Conservation (phyloP, 2,113 vertebrate genomes). For the Oophaga pumilio region DNA sequence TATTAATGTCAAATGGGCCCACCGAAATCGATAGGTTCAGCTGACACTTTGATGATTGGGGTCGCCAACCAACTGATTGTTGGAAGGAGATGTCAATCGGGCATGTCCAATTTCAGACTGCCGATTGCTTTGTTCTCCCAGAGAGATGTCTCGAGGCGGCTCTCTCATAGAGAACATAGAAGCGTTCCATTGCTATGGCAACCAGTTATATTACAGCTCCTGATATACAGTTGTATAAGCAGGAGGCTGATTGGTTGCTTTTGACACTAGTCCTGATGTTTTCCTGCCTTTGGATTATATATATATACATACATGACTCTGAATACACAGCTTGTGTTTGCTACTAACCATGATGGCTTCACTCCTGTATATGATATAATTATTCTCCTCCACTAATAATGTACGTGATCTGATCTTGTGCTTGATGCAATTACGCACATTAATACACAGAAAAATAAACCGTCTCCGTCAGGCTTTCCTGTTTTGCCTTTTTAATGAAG, state of each 20-base stretch:
- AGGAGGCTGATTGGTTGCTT: neutral
- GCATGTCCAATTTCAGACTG: too few species aligned
- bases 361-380: neutral
- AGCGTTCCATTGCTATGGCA: too few species aligned
- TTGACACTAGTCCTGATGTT: neutral
- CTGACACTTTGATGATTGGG: too few species aligned
- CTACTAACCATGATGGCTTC: neutral
- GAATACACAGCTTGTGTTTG: neutral
- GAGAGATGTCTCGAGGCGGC: too few species aligned
- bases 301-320: neutral
- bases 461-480: neutral
- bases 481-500: constrained; percentile 24
- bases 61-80: too few species aligned
- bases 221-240: neutral
- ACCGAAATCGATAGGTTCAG: too few species aligned
- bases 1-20: too few species aligned
- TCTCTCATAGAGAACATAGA: too few species aligned
- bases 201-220: neutral
- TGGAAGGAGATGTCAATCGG: too few species aligned
- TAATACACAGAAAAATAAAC: neutral
- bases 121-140: too few species aligned
- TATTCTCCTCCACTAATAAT: neutral
- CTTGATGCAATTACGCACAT: constrained; percentile 6
- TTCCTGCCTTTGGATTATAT: neutral
- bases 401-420: neutral